A percentile compares a stretch with the other conserved stretches of the same genome.
Conservation (phyloP, 1,140 invertebrate genomes). For the Caligus rogercresseyi region DNA sequence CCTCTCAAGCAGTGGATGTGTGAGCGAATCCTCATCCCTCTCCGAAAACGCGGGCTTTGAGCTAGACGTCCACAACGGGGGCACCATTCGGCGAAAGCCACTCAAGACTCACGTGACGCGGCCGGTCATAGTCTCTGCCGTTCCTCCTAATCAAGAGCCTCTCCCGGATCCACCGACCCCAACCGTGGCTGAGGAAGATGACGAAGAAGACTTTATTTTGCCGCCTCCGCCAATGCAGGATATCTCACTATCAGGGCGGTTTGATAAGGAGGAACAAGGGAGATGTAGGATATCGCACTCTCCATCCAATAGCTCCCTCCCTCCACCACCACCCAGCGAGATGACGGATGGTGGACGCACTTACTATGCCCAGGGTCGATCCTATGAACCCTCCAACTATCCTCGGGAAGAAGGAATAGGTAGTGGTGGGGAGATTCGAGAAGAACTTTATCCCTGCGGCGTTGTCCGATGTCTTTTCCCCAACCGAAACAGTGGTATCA, state of each 20-base stretch:
- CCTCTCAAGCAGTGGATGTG: conserved; percentile 6
- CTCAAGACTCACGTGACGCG: conserved; percentile 19
- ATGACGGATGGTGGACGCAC: neutral
- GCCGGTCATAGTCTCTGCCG: neutral
- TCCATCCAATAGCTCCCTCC: neutral
- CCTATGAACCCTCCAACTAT: neutral
- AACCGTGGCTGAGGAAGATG: conserved; percentile 24
- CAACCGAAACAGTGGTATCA: neutral
- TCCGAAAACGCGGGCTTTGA: conserved; percentile 29
- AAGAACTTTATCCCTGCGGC: conserved; percentile 18
- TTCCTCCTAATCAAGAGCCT: neutral
- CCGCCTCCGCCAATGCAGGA: neutral
- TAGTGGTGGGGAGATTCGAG: conserved; percentile 21
- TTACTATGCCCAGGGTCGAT: neutral
- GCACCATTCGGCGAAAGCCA: conserved; percentile 28
- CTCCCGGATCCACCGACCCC: conserved; percentile 6
- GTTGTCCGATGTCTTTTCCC: conserved; percentile 4
- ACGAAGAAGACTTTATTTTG: conserved; percentile 1
- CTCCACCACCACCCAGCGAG: neutral
- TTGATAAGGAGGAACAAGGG: neutral
- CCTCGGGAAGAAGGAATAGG: conserved; percentile 15
- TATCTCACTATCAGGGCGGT: neutral
- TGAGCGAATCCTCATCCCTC: conserved; percentile 23
- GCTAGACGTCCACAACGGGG: conserved; percentile 31
- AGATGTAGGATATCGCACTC: neutral